Evolutionary conservation across 2,113 vertebrate genomes (phyloP), one percentile per base, ranked within the genome.

Genomic region (Eolophus roseicapilla): DNA sequence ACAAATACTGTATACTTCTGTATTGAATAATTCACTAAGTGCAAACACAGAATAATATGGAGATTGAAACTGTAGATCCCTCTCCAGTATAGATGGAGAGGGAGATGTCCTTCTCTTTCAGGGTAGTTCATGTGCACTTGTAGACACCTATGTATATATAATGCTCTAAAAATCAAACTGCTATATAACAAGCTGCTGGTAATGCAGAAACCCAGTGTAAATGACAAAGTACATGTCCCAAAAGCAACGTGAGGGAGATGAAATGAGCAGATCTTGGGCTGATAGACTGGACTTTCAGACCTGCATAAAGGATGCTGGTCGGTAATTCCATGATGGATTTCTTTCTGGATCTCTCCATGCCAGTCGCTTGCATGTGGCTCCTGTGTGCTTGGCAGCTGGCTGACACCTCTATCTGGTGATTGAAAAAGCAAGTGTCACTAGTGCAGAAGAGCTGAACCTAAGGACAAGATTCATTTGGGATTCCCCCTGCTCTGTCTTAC

Each of bases 51-150:
- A 73, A 35, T 59, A 59, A 35, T 24, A 15, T 14, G 57, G 33
- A n/a, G 33, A 59, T 59, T 35, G 13, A n/a, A 59, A n/a, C 57
- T n/a, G 15, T 59, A 23, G 33, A 35, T 59, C 20, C 57, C 57
- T 59, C 33, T n/a, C 20, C 57, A 23, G 57, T 59, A 15, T 24
- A 59, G 57, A 10, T 37, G 53, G 52, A 71, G 43, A 82, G 28
- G 63, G 62, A 69, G 65, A 28, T 10, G 57, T 33, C 1, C 43
- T 77, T 64, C 44, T 47, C 24, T 52, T 60, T n/a, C 62, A 39
- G 2, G 35, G n/a, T 68, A 35, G 78, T 47, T 91, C 23, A 39
- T 31, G 82, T 94, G 92, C 95, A 90, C 96, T 97, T 62, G 71
- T 86, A 94, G 90, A 93, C 76, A 55, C 29, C 2, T 80, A 35